Base-by-base conservation (phyloP, 2,888 invertebrate species). In the Torymus tubicola region DNA sequence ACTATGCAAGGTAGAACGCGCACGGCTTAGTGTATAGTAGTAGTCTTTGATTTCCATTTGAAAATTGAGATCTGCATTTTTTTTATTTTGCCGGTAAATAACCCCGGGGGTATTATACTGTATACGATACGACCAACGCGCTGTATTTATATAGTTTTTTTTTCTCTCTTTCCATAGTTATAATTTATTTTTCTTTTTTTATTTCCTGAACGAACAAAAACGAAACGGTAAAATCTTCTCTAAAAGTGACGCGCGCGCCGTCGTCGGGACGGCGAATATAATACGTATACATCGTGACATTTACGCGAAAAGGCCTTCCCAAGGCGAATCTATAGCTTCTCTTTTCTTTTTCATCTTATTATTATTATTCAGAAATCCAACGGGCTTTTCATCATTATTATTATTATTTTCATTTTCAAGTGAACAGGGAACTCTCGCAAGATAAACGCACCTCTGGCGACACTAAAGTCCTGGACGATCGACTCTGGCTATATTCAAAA, bases 1-100 rank as follows among this genome's bases (percentile, higher is more conserved):
- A 75, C 61, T 74, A 70, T 81, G 16, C 72, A 57, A 77, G 72
- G 63, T 70, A 77, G 42, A 42, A 42, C 42, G 42, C 42, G 65
- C 70, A 80, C 61, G 64, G 42, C 69, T 82, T 73, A 79, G 67
- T 79, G 68, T 71, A 42, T 42, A 42, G 42, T 42, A 78, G 58
- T 78, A 82, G 79, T 79, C 79, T 82, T 78, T 75, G 76, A 82
- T 73, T 76, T 81, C 21, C 60, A 72, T 79, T 68, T 50, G 12
- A 80, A 42, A 79, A 70, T 73, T 79, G 77, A 80, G 76, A 82
- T 80, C 77, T 70, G 55, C 73, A 18, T 76, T 57, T 72, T 76
- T 69, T 21, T 57, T 72, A 72, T 69, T 21, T 21, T 42, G 42
- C 42, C 42, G 72, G 63, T 76, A 72, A 73, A 65, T 64, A 79